phyloP scores from a whole-genome alignment of 2,888 invertebrate genomes.

The Watsonalla binaria region DNA sequence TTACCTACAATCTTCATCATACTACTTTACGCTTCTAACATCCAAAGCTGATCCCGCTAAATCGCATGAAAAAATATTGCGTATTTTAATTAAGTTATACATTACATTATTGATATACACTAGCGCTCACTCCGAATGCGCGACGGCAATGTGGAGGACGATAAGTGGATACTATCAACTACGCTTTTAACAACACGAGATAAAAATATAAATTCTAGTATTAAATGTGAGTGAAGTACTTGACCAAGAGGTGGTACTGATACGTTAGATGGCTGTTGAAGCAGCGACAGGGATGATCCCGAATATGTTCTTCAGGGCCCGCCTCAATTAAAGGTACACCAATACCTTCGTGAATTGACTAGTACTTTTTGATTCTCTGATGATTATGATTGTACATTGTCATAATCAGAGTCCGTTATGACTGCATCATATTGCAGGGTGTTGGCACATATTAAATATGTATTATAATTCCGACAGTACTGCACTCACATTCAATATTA shows the following conservation, averaged over 20 bases:
- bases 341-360: conserved; percentile 36
- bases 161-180: conserved; percentile 24
- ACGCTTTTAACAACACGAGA: conserved; percentile 35
- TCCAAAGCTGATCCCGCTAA: conserved; percentile 58
- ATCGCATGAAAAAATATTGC: conserved; percentile 66
- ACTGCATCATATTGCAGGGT: conserved; percentile 13
- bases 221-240: conserved; percentile 33
- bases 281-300: too few species aligned
- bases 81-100: conserved; percentile 31
- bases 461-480: conserved; percentile 21
- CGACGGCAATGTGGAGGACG: conserved; percentile 25
- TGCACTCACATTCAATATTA: conserved; percentile 35
- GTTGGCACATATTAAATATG: not conserved
- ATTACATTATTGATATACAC: conserved; percentile 27
- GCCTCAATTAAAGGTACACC: too few species aligned
- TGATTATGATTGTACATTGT: conserved; percentile 14
- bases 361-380: conserved; percentile 29
- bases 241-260: conserved; percentile 7
- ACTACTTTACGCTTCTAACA: conserved; percentile 51
- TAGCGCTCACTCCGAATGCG: conserved; percentile 29
- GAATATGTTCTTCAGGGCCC: too few species aligned
- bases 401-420: conserved; percentile 5
- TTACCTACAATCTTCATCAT: conserved; percentile 40
- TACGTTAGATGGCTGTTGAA: too few species aligned
- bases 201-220: conserved; percentile 21